Conservation (phyloP, 2,888 invertebrate genomes). For the Mimumesa dahlbomi region DNA sequence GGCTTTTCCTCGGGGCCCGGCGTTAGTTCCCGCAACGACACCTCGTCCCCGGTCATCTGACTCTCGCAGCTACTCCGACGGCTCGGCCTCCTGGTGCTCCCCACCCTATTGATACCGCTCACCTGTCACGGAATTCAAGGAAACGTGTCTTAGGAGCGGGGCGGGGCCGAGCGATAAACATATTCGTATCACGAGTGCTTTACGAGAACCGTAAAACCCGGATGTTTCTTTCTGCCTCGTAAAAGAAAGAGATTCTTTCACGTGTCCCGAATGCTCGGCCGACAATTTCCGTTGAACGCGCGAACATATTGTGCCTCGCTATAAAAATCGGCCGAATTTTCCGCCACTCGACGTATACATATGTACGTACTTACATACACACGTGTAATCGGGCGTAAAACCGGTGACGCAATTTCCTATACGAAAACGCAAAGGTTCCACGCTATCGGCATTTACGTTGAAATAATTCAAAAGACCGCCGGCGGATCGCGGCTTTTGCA, state of each 20-base stretch:
- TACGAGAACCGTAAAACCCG: conserved; percentile 26
- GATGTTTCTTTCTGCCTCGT: not conserved
- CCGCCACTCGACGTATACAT: too few species aligned
- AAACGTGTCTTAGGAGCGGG: too few species aligned
- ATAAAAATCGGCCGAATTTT: too few species aligned
- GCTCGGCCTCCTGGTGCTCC: conserved; percentile 77
- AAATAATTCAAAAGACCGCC: too few species aligned
- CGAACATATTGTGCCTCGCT: too few species aligned
- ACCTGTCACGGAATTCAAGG: conserved; percentile 72
- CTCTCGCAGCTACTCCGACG: conserved; percentile 82
- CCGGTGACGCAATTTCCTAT: too few species aligned
- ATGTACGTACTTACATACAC: too few species aligned
- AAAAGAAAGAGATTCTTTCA: not conserved
- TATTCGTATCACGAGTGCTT: conserved; percentile 23
- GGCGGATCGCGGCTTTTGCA: too few species aligned
- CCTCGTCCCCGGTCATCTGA: conserved; percentile 79
- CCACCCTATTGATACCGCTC: conserved; percentile 72
- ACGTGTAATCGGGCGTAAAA: too few species aligned
- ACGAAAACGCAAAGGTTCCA: too few species aligned
- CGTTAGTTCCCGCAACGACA: conserved; percentile 79
- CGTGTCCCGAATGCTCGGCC: not conserved
- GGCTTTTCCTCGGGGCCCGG: conserved; percentile 81
- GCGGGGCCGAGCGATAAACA: conserved; percentile 7
- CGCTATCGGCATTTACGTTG: too few species aligned
- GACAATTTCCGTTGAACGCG: too few species aligned